Base-by-base conservation (phyloP, 2,797 vertebrate genomes). In the Myotis findleyi region DNA sequence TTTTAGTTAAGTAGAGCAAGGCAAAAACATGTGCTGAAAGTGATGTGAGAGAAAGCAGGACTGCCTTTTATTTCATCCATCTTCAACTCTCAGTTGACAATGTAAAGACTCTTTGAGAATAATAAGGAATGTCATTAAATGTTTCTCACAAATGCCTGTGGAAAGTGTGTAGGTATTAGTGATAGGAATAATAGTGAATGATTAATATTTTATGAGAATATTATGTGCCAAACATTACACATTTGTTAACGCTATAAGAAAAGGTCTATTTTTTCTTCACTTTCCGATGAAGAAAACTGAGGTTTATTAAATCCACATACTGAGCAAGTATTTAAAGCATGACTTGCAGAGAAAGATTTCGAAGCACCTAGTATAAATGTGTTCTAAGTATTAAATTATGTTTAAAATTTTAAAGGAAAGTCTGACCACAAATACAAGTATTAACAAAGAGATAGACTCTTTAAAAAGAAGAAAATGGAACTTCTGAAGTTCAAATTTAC, bases 91-190 rank as follows among this genome's bases (percentile, higher is more conserved):
- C 51, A 44, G 49, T 72, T 91, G 72, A 83, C 47, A 95, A 47
- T 36, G 76, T 82, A 55, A 91, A 87, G 66, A 69, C 83, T 90
- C 64, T 44, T 47, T 55, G 20, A 73, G 41, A 72, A 4, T 44
- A 88, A 89, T 51, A 84, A 82, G 21, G 11, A 84, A 69, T 95
- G 23, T 18, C 73, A 92, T 77, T 86, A 71, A 76, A 91, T 68
- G 44, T 76, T 89, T 75, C 36, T 59, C 41, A 81, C 44, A 91
- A 83, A 51, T 41, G 83, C 27, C 23, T 83, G 2, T 85, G 25
- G 44, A 33, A 91, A 62, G 3, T 30, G 14, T 51, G 17, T 87
- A 10, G 23, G 1, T 73, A 69, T 83, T 83, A 47, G 5, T 38
- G 36, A 72, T 27, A 92, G 66, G 23, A 77, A 64, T 47, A 87